Percentiles rank a stretch among this genome's conserved stretches.
Evolutionary conservation across 2,888 invertebrate genomes (phyloP).

Genomic region (Callyntrura guangdongensis): DNA sequence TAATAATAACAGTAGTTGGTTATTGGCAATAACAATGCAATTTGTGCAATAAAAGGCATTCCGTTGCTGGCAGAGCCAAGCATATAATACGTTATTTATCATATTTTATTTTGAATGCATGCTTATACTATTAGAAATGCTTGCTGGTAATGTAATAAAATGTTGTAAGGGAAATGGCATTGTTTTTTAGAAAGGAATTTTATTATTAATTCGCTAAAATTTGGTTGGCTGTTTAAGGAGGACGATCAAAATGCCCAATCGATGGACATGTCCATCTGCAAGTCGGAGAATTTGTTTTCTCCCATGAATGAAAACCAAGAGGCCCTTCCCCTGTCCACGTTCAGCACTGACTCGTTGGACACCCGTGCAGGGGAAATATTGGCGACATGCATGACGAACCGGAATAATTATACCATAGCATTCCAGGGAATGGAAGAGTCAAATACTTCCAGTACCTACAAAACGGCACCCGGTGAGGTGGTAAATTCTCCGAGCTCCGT

Average conservation of each 20-base stretch:
- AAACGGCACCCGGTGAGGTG: constrained; percentile 77
- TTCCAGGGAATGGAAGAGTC: constrained; percentile 90
- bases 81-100: neutral
- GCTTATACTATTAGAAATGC: constrained; percentile 18
- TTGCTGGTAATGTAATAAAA: neutral
- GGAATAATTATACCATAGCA: constrained; percentile 97
- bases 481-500: constrained; percentile 59
- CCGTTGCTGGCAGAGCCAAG: neutral
- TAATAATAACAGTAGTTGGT: too few species aligned
- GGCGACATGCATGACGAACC: constrained; percentile 95
- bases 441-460: constrained; percentile 78
- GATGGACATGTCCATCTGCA: constrained; percentile 95
- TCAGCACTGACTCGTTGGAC: constrained; percentile 96
- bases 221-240: constrained; percentile 58
- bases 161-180: neutral
- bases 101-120: neutral
- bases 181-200: neutral
- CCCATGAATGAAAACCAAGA: constrained; percentile 93
- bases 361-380: constrained; percentile 94
- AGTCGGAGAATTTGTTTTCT: constrained; percentile 96
- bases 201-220: neutral
- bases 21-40: too few species aligned
- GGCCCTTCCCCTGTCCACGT: constrained; percentile 89
- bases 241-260: constrained; percentile 84
- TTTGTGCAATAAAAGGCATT: constrained; percentile 15